These are phyloP conservation scores for Phoenicopterus ruber DNA, from an alignment of 2,113 vertebrate species.

Conservation along the genomic window DNA sequence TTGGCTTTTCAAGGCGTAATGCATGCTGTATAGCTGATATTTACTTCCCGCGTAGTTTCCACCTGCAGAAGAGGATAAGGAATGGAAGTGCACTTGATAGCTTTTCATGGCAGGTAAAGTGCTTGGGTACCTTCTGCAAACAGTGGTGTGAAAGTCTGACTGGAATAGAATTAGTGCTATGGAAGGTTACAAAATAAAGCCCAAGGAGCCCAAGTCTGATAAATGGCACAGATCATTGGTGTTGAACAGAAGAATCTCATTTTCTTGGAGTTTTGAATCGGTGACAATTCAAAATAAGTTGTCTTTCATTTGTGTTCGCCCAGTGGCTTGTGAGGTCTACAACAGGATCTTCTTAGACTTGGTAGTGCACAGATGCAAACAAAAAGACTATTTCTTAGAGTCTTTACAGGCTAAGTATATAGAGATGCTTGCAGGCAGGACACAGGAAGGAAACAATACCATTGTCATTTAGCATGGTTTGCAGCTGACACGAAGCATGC, in stretches of 20 bases:
- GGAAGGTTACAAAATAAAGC: background rate
- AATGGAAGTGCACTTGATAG: background rate
- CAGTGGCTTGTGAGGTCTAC: background rate
- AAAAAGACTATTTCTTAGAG: background rate
- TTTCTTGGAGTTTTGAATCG: background rate
- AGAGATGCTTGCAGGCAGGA: background rate
- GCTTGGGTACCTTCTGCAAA: background rate
- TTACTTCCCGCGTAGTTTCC: background rate
- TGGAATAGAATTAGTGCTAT: background rate
- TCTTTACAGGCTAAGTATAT: background rate
- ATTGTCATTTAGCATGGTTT: background rate
- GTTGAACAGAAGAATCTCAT: background rate
- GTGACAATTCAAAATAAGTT: background rate
- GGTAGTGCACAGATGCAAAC: background rate
- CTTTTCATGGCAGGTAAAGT: background rate
- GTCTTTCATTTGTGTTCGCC: background rate
- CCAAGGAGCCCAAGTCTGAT: background rate
- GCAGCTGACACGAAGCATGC: rapidly evolving
- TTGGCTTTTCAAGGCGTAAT: background rate
- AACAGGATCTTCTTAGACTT: background rate
- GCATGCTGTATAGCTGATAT: background rate
- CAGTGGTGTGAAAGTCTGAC: background rate
- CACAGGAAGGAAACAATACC: background rate
- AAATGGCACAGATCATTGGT: background rate
- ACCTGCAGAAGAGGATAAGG: background rate